Conservation (phyloP, 2,797 vertebrate species). For the Cyprinodon diabolis region DNA sequence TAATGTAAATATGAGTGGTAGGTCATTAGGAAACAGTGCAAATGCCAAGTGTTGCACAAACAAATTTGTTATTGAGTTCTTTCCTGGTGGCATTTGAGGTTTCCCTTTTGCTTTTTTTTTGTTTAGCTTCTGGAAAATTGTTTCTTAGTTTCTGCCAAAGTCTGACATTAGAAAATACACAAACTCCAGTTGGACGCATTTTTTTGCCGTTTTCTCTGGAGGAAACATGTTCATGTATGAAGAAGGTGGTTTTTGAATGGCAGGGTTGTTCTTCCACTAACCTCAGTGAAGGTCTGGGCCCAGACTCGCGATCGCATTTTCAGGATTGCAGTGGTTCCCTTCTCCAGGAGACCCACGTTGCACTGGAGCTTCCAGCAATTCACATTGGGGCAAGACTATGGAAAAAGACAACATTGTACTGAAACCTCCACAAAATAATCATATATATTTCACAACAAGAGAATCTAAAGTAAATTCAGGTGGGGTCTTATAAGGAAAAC, state of each 20-base stretch:
- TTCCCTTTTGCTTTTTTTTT: constrained; percentile 24
- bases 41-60: constrained; percentile 41
- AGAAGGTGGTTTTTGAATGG: constrained; percentile 10
- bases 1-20: constrained; percentile 38
- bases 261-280: constrained; percentile 60
- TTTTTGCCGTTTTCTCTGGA: constrained; percentile 27
- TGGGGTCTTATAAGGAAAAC: constrained; percentile 21
- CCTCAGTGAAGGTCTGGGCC: constrained; percentile 88
- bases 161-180: constrained; percentile 56
- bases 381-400: constrained; percentile 85
- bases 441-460: not conserved
- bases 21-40: constrained; percentile 17
- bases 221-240: constrained; percentile 20
- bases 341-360: constrained; percentile 84
- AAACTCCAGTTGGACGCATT: constrained; percentile 21
- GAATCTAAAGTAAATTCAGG: constrained; percentile 8
- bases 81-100: constrained; percentile 46
- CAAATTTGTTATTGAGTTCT: constrained; percentile 27
- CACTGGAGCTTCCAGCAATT: constrained; percentile 89
- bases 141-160: constrained; percentile 45
- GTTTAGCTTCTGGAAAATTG: constrained; percentile 30
- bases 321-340: constrained; percentile 84
- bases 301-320: constrained; percentile 86
- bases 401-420: not conserved
- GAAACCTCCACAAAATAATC: not conserved